Conservation (phyloP, 2,888 invertebrate genomes). For the Tipula helvola region DNA sequence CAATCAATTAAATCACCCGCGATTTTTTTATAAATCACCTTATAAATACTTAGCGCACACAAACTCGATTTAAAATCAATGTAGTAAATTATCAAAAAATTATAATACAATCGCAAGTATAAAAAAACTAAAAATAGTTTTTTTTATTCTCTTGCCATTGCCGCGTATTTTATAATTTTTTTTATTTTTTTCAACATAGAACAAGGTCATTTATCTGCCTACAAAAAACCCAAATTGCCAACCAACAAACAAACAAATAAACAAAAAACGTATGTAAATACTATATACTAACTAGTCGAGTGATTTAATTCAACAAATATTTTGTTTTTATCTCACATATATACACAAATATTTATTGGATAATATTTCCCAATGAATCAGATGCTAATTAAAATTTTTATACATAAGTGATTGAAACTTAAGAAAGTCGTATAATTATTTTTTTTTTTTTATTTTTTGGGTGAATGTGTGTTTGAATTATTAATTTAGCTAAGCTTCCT, state of each 20-base stretch:
- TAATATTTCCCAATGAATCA: background rate
- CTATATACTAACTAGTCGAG: background rate
- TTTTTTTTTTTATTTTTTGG: background rate
- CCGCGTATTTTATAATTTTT: background rate
- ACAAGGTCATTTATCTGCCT: background rate
- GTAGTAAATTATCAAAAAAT: background rate
- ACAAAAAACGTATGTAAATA: background rate
- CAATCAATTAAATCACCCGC: background rate
- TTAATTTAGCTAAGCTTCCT: background rate
- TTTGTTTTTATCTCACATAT: background rate
- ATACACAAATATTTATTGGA: background rate
- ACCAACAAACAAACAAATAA: background rate
- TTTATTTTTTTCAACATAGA: background rate
- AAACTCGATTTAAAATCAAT: background rate
- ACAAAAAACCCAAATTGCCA: background rate
- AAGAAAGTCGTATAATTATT: background rate
- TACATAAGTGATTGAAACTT: background rate
- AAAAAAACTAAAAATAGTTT: background rate
- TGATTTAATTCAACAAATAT: background rate
- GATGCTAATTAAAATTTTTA: background rate
- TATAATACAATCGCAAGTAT: background rate
- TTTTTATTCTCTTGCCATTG: background rate
- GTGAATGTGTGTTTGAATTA: background rate
- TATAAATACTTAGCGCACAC: background rate
- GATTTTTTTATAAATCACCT: background rate